These are phyloP conservation scores for Sarcophaga variegata DNA, from an alignment of 2,888 invertebrate genomes.

Conservation along the genomic window DNA sequence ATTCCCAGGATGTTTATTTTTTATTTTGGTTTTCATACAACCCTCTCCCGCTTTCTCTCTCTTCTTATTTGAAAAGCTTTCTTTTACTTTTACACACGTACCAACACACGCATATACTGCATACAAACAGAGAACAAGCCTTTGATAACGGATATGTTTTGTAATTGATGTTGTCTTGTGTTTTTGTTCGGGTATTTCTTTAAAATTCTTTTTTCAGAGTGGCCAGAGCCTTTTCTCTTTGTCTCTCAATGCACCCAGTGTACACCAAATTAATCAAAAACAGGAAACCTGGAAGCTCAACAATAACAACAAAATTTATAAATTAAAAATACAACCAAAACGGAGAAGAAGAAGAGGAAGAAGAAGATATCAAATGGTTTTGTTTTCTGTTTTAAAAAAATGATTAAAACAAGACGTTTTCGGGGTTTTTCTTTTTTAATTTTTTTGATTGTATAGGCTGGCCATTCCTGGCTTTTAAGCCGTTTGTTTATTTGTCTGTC, in stretches of 20 bases:
- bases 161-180: conserved; percentile 49
- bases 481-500: too few relatives aligned
- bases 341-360: too few relatives aligned
- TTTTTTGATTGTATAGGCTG: conserved; percentile 5
- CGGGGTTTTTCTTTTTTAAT: conserved; percentile 11
- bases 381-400: conserved; percentile 1
- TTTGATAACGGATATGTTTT: conserved; percentile 40
- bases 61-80: too few relatives aligned
- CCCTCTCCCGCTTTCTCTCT: too few relatives aligned
- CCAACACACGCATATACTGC: not conserved
- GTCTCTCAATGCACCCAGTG: not conserved
- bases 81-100: not conserved
- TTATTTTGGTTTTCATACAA: too few relatives aligned
- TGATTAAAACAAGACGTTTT: conserved; percentile 3
- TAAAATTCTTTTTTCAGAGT: not conserved
- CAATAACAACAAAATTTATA: conserved; percentile 10
- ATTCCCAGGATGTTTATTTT: too few relatives aligned
- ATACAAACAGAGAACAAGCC: not conserved
- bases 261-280: conserved; percentile 50
- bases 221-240: too few relatives aligned
- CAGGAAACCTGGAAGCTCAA: conserved; percentile 28
- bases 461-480: too few relatives aligned
- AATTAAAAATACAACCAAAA: not conserved
- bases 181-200: not conserved
- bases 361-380: too few relatives aligned